Base-by-base conservation (phyloP, 2,113 vertebrate species). In the Callipepla squamata region DNA sequence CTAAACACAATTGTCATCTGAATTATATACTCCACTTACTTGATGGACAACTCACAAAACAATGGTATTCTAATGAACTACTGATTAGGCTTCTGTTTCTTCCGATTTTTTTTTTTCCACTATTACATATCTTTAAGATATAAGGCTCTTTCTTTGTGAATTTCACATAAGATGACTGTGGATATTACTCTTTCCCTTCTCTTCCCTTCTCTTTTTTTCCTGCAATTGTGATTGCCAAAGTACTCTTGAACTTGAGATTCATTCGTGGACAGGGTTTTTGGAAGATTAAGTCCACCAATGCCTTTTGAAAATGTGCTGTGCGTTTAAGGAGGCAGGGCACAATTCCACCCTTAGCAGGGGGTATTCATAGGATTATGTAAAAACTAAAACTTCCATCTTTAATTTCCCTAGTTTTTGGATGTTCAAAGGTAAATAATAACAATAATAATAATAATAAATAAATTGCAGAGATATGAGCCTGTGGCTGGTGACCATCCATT, bases 321-420 rank as follows among this genome's bases (percentile, higher is more conserved):
- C 7, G 0, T n/a, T 28, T 44, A 59, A 67, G 34, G 59, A 67
- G 13, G 48, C 15, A 28, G 36, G 80, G 22, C 36, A 62, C 66
- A 28, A 28, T 51, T 58, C 45, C 58, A 9, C 73, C 30, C 11
- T 48, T 48, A 58, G 11, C 3, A 2, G 47, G 55, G 23, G 26
- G 3, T 36, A 13, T 44, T 80, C 38, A 51, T 13, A 36, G n/a
- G 59, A 44, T 70, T 51, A 14, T 0, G 0, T 9, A 20, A 0
- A 1, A 78, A 12, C 21, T 11, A 40, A 2, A 4, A 18, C 61
- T 57, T 75, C 42, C 8, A 11, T 28, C 51, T 73, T 79, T 68
- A 2, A 3, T 91, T 93, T 90, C 21, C 42, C 32, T 67, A 9
- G 20, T 61, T 83, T 15, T 66, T 65, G 53, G 53, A 5, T 62